Conservation (phyloP, 2,797 vertebrate species). For the Gadopsis bispinosus region DNA sequence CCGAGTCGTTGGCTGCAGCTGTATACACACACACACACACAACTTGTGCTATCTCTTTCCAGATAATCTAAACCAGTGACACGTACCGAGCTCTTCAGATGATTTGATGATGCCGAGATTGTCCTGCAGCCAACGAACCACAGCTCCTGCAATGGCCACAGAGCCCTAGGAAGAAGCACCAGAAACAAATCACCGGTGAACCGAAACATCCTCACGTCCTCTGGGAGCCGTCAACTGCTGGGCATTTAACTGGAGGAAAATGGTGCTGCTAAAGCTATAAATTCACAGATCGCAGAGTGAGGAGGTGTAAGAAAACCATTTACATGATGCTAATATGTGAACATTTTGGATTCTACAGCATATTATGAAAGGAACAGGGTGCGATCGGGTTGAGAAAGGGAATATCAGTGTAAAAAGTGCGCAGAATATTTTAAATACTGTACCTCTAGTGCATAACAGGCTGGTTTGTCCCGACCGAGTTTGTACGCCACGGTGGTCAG, state of each 20-base stretch:
- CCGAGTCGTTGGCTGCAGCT: background rate
- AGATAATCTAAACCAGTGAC: background rate
- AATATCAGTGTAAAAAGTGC: too few species aligned
- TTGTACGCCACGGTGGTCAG: conserved; percentile 97
- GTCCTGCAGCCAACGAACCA: conserved; percentile 96
- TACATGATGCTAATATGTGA: too few species aligned
- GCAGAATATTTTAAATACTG: background rate
- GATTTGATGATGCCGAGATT: conserved; percentile 92
- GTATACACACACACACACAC: background rate
- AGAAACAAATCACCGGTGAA: background rate
- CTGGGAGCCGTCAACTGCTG: background rate
- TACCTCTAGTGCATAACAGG: conserved; percentile 95
- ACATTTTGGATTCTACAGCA: background rate
- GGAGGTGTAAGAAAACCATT: too few species aligned
- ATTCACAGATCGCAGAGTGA: background rate
- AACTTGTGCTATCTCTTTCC: background rate
- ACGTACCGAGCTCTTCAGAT: conserved; percentile 91
- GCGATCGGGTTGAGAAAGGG: background rate
- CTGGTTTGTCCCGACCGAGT: conserved; percentile 94
- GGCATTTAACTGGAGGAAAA: background rate
- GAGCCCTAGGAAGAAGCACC: conserved; percentile 87
- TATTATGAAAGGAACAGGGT: background rate
- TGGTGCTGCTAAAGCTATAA: background rate
- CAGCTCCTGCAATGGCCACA: conserved; percentile 97
- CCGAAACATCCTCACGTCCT: background rate